Conservation (phyloP, 2,888 invertebrate genomes). For the Malthinus seriepunctatus region DNA sequence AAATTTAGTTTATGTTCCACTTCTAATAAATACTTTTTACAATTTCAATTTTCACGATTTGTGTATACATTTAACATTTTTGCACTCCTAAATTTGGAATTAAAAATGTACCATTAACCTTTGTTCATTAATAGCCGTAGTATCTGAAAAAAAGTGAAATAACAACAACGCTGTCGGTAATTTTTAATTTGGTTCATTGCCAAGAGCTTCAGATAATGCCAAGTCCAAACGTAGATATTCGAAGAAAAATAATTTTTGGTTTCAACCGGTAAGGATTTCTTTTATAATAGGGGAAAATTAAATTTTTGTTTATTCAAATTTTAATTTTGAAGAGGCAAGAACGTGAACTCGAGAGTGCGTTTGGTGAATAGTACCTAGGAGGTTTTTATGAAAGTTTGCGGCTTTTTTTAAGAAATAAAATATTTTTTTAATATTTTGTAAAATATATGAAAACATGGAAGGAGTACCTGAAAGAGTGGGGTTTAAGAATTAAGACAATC, state of each 20-base stretch:
- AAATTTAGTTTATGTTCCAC: conserved; percentile 24
- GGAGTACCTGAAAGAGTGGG: conserved; percentile 44
- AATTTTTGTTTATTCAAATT: no score
- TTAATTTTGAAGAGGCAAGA: no score
- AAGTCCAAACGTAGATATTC: no score
- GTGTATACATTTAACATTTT: not conserved
- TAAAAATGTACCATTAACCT: not conserved
- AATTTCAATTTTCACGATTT: not conserved
- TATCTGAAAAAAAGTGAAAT: not conserved
- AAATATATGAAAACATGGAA: conserved; percentile 19
- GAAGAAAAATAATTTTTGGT: no score
- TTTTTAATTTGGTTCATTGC: no score
- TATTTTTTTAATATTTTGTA: conserved; percentile 15
- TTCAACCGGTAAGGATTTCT: no score
- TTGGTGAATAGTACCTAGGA: no score
- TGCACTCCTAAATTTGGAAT: not conserved
- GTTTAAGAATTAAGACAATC: conserved; percentile 45
- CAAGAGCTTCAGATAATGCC: no score
- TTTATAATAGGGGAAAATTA: no score
- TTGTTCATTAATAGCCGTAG: not conserved
- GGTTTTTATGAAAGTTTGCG: no score
- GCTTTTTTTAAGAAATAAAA: not conserved
- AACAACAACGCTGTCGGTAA: no score
- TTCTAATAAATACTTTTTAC: conserved; percentile 11
- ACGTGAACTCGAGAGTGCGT: no score